phyloP scores from a whole-genome alignment of 2,797 vertebrate genomes.

The Cheirogaleus major region DNA sequence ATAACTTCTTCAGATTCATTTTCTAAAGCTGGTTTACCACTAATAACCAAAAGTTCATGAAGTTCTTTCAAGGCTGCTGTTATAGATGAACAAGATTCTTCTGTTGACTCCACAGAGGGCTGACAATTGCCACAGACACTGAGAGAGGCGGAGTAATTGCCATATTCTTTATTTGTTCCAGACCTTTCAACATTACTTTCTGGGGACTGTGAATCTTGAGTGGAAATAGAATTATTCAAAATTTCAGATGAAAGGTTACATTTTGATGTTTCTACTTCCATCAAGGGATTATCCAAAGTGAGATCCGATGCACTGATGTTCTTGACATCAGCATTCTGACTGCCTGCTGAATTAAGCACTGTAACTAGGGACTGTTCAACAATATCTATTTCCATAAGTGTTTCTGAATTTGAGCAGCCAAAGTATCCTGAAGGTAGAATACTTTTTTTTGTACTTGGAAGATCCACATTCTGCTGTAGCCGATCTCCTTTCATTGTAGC shows the following conservation, averaged over 20 bases:
- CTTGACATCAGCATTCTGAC: conserved; percentile 14
- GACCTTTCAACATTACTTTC: conserved; percentile 60
- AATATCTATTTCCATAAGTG: conserved; percentile 78
- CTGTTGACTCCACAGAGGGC: conserved; percentile 68
- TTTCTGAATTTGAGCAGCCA: conserved; percentile 43
- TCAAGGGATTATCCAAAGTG: neutral
- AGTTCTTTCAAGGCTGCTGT: conserved; percentile 96
- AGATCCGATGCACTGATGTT: fast-evolving
- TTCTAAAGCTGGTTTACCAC: conserved; percentile 82
- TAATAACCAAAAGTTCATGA: conserved; percentile 93
- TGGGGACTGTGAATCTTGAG: neutral
- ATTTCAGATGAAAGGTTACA: conserved; percentile 7
- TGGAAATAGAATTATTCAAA: neutral
- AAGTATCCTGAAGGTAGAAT: neutral
- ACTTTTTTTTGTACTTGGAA: neutral
- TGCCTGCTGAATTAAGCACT: neutral
- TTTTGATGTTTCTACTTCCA: conserved; percentile 76
- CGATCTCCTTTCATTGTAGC: neutral
- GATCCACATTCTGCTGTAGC: neutral
- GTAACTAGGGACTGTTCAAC: conserved; percentile 55
- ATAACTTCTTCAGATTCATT: conserved; percentile 50
- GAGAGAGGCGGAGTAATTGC: conserved; percentile 31
- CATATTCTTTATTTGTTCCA: neutral
- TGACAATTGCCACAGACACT: conserved; percentile 52
- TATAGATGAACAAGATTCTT: conserved; percentile 88